Conservation (phyloP, 2,797 vertebrate species). For the Sebastes vulpes region DNA sequence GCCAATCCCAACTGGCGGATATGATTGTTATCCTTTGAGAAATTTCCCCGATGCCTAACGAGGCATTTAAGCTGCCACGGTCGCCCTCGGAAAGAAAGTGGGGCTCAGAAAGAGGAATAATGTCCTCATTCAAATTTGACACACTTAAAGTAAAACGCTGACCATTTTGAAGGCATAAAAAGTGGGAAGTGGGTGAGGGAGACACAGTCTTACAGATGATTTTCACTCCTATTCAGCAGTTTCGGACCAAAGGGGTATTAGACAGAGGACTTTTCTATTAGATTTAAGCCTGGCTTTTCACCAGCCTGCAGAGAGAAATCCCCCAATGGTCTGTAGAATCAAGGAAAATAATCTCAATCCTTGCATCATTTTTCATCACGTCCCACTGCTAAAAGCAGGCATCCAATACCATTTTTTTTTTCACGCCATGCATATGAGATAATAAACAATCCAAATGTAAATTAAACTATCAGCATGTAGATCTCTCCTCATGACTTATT, state of each 20-base stretch:
- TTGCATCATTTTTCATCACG: constrained; percentile 80
- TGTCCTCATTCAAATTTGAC: constrained; percentile 81
- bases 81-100: constrained; percentile 62
- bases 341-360: constrained; percentile 74
- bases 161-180: constrained; percentile 79
- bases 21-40: constrained; percentile 74
- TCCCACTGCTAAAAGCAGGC: constrained; percentile 30
- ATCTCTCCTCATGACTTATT: constrained; percentile 34
- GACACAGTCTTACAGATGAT: constrained; percentile 68
- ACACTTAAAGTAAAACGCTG: constrained; percentile 82
- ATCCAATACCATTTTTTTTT: constrained; percentile 25
- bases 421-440: constrained; percentile 42
- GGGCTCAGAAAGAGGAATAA: constrained; percentile 71
- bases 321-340: constrained; percentile 61
- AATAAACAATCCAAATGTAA: constrained; percentile 62
- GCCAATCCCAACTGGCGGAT: constrained; percentile 64
- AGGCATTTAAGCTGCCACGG: constrained; percentile 76
- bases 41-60: constrained; percentile 72
- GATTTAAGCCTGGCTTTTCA: constrained; percentile 64
- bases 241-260: constrained; percentile 74
- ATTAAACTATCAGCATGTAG: constrained; percentile 42
- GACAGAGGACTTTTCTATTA: constrained; percentile 66
- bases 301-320: constrained; percentile 57
- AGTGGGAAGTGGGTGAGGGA: constrained; percentile 59
- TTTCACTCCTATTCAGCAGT: constrained; percentile 80